Conservation (phyloP, 2,888 invertebrate species). For the Chironomus tentans region DNA sequence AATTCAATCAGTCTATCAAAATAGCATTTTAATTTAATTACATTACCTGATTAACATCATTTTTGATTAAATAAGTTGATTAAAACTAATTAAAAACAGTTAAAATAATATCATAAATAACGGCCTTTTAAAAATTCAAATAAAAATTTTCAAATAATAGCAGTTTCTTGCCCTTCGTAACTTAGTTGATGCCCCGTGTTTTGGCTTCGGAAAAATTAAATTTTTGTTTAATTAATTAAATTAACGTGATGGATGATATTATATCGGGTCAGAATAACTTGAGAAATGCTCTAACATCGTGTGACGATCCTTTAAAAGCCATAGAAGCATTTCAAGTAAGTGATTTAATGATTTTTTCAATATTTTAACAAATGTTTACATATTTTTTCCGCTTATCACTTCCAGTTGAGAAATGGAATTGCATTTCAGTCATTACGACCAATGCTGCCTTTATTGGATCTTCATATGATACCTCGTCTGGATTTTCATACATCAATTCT, state of each 20-base stretch:
- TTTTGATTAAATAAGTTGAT: no score
- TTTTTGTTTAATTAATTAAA: neutral
- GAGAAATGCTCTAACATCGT: constrained; percentile 36
- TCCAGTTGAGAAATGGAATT: constrained; percentile 80
- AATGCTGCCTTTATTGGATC: constrained; percentile 88
- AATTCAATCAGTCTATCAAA: no score
- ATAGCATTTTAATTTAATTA: no score
- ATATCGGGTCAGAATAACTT: constrained; percentile 33
- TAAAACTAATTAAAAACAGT: no score
- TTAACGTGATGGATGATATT: constrained; percentile 2
- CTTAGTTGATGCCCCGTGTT: no score
- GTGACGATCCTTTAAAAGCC: constrained; percentile 94
- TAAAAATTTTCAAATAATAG: no score
- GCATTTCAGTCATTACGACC: constrained; percentile 84
- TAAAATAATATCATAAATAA: no score
- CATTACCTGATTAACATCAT: no score
- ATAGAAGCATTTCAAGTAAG: constrained; percentile 91
- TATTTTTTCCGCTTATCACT: neutral
- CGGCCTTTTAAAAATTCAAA: no score
- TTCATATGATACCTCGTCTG: constrained; percentile 83
- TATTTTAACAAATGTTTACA: neutral
- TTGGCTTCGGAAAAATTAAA: neutral
- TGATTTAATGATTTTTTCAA: constrained; percentile 6
- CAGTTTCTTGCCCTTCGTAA: no score
- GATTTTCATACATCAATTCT: constrained; percentile 93